phyloP scores from a whole-genome alignment of 2,797 vertebrate species.

The Sciurus vulgaris region DNA sequence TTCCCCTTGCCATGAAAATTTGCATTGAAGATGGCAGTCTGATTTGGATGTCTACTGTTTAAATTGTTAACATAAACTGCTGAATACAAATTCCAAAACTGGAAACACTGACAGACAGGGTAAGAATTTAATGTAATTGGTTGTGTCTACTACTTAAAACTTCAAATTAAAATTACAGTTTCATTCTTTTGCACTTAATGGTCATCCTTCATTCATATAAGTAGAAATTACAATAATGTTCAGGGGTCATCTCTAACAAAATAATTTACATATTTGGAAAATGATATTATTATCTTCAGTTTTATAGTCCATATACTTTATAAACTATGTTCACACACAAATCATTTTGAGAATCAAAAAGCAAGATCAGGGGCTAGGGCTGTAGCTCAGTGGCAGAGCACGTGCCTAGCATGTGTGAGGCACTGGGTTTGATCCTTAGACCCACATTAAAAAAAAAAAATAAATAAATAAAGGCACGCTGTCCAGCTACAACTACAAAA shows the following conservation, averaged over 20 bases:
- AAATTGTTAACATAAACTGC: constrained; percentile 41
- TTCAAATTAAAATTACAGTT: background rate
- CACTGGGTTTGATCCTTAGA: too few species aligned
- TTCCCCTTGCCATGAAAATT: background rate
- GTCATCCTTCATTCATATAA: background rate
- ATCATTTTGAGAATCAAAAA: constrained; percentile 11
- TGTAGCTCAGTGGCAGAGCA: too few species aligned
- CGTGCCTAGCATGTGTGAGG: too few species aligned
- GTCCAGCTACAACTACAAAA: too few species aligned
- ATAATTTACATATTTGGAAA: constrained; percentile 26
- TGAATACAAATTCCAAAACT: constrained; percentile 24
- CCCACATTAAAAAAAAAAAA: too few species aligned
- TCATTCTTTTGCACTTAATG: background rate
- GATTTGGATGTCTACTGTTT: background rate
- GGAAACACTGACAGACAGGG: background rate
- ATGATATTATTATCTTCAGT: background rate
- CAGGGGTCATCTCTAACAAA: background rate
- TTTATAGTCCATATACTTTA: background rate
- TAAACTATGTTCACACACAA: constrained; percentile 15
- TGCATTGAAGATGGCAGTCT: background rate
- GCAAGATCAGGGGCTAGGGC: too few species aligned
- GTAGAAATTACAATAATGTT: background rate
- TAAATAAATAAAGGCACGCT: too few species aligned
- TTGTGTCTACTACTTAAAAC: background rate
- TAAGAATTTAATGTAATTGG: background rate